A percentile compares a stretch with the other conserved stretches of the same genome.
phyloP scores from a whole-genome alignment of 1,140 invertebrate species.

The Chironomus tepperi region DNA sequence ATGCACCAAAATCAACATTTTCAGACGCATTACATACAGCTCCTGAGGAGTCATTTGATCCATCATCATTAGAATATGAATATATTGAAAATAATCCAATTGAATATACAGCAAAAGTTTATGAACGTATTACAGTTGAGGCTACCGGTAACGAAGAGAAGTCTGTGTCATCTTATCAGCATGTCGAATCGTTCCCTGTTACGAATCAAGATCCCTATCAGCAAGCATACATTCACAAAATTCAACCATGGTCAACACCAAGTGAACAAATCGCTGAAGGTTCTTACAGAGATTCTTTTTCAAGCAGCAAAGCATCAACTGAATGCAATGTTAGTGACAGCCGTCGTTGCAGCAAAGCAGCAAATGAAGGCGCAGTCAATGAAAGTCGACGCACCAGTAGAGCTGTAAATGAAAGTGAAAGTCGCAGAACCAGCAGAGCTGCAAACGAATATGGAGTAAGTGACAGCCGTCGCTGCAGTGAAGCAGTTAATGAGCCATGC shows the following conservation, averaged over 20 bases:
- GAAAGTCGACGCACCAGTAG: too few relatives aligned
- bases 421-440: background rate
- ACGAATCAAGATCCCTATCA: background rate
- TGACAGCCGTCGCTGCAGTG: background rate
- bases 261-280: background rate
- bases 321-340: slow-evolving; percentile 10
- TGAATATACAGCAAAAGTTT: slow-evolving; percentile 24
- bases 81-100: slow-evolving; percentile 15
- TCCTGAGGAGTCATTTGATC: slow-evolving; percentile 33
- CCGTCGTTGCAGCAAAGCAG: background rate
- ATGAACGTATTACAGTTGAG: slow-evolving; percentile 1
- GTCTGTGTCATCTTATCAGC: background rate
- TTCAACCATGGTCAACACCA: slow-evolving; percentile 5
- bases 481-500: background rate
- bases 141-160: background rate
- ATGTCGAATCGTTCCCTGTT: background rate
- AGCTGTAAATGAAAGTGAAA: too few relatives aligned
- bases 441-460: background rate
- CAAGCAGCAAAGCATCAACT: background rate
- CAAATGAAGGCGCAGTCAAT: background rate
- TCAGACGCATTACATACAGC: slow-evolving; percentile 43
- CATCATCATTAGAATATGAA: slow-evolving; percentile 11
- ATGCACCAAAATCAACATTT: slow-evolving; percentile 38
- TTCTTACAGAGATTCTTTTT: background rate
- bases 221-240: background rate